These are phyloP conservation scores for Hipparchia sbordonii DNA, from an alignment of 2,888 invertebrate species.

Conservation along the genomic window DNA sequence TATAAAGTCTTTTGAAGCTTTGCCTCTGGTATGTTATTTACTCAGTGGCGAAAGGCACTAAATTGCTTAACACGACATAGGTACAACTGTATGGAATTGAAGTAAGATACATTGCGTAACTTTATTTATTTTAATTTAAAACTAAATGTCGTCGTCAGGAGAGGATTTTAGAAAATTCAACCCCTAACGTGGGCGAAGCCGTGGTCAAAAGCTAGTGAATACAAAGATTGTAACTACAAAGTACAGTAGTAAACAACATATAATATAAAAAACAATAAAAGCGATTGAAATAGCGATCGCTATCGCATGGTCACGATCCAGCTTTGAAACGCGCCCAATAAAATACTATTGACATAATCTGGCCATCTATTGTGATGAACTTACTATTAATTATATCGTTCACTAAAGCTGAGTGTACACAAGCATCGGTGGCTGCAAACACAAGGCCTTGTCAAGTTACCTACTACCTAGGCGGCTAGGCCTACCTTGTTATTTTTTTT, in stretches of 20 bases:
- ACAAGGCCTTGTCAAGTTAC: no score
- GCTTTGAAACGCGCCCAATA: constrained; percentile 45
- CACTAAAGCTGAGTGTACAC: constrained; percentile 28
- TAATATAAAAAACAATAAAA: constrained; percentile 37
- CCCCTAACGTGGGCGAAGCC: no score
- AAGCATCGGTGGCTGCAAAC: not conserved
- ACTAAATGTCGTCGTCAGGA: no score
- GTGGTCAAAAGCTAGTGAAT: no score
- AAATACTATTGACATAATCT: constrained; percentile 54
- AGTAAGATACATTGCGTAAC: not conserved
- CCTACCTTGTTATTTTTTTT: no score
- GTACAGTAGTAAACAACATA: no score
- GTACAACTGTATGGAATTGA: not conserved
- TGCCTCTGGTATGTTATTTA: no score
- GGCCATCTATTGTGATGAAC: constrained; percentile 43
- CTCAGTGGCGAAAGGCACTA: not conserved
- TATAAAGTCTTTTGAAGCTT: no score
- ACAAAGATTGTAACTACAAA: no score
- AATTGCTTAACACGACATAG: not conserved
- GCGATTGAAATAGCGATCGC: constrained; percentile 50
- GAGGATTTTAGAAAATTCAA: no score
- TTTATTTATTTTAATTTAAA: not conserved
- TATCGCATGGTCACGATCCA: constrained; percentile 54
- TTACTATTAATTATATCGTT: constrained; percentile 38
- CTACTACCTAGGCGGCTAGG: no score